Percentiles rank a stretch among this genome's conserved stretches.
Evolutionary conservation across 2,113 vertebrate genomes (phyloP).

Genomic region (Ancistrus triradiatus): DNA sequence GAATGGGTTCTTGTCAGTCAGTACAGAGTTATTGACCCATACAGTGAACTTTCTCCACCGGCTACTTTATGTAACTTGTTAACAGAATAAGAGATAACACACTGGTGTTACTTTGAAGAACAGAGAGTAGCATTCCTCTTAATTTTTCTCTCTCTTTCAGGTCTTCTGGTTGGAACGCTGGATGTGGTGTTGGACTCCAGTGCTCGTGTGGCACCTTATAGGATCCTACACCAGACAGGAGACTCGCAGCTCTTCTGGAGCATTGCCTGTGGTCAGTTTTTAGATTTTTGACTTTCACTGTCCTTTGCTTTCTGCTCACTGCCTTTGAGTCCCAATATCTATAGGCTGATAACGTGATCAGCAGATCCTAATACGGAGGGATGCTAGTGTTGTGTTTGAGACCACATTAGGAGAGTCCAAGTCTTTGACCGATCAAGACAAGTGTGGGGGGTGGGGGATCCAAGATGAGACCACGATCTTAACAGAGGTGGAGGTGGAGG

Average conservation of each 20-base stretch:
- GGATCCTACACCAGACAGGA: constrained; percentile 92
- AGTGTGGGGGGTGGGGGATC: too few relatives aligned
- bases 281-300: not conserved
- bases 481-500: too few relatives aligned
- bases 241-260: constrained; percentile 95
- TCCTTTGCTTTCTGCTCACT: not conserved
- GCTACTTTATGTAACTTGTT: not conserved
- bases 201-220: constrained; percentile 90
- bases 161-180: constrained; percentile 90
- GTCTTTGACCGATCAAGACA: too few relatives aligned
- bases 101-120: not conserved
- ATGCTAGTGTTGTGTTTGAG: too few relatives aligned
- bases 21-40: not conserved
- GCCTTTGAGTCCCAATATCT: too few relatives aligned
- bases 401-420: too few relatives aligned
- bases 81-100: not conserved
- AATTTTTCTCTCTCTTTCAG: constrained; percentile 57
- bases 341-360: too few relatives aligned
- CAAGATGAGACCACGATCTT: too few relatives aligned
- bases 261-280: constrained; percentile 83
- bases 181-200: constrained; percentile 97
- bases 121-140: not conserved
- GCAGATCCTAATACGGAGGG: too few relatives aligned
- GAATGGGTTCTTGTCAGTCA: not conserved
- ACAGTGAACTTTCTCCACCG: constrained; percentile 1